phyloP scores from a whole-genome alignment of 2,797 vertebrate species.

The Sciaenops ocellatus region DNA sequence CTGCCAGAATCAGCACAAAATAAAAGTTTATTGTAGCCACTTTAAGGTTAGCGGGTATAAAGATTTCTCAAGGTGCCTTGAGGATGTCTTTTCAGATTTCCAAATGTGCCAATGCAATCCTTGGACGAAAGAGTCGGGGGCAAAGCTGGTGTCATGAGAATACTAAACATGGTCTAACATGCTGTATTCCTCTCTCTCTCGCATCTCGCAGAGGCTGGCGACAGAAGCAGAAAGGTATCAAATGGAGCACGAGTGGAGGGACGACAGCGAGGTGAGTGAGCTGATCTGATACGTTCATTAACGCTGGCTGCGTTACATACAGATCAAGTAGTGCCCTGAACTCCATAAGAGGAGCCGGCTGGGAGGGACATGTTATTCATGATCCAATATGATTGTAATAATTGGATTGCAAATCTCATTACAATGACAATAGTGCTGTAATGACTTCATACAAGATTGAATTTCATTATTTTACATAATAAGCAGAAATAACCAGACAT shows the following conservation, averaged over 20 bases:
- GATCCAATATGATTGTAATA: slow-evolving; percentile 49
- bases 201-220: slow-evolving; percentile 87
- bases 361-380: slow-evolving; percentile 34
- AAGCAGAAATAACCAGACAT: slow-evolving; percentile 30
- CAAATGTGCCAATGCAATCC: not conserved
- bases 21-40: no score
- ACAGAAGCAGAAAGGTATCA: slow-evolving; percentile 90
- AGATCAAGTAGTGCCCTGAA: slow-evolving; percentile 29
- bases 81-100: not conserved
- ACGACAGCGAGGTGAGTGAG: slow-evolving; percentile 89
- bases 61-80: not conserved
- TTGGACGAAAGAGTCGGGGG: not conserved
- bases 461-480: slow-evolving; percentile 54
- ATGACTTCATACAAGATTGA: slow-evolving; percentile 58
- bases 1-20: no score
- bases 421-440: slow-evolving; percentile 39
- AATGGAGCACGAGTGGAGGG: slow-evolving; percentile 89
- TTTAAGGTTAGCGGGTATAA: not conserved
- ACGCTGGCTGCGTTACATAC: slow-evolving; percentile 9
- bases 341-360: slow-evolving; percentile 19
- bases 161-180: slow-evolving; percentile 14
- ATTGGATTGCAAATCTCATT: slow-evolving; percentile 71
- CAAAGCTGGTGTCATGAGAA: not conserved
- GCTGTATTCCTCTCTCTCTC: not conserved
- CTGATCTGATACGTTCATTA: slow-evolving; percentile 33